Evolutionary conservation across 2,113 vertebrate genomes (phyloP).

Genomic region (Hydrochoerus hydrochaeris): DNA sequence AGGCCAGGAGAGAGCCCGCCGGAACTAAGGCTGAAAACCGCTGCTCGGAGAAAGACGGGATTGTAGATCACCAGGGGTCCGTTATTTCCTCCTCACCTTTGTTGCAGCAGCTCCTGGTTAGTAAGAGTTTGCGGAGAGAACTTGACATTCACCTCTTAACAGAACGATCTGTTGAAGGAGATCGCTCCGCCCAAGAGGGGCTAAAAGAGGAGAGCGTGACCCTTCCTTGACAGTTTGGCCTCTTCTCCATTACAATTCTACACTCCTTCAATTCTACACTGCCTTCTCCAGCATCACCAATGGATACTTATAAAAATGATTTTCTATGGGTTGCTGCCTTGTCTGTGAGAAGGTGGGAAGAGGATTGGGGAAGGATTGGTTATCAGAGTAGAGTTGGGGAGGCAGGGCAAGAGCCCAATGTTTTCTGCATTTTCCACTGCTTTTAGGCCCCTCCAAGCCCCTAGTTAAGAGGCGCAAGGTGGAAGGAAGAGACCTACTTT

Average conservation of each 20-base stretch:
- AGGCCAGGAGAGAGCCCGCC: neutral
- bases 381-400: neutral
- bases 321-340: neutral
- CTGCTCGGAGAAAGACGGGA: neutral
- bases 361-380: neutral
- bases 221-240: neutral
- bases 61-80: neutral
- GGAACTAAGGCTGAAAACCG: neutral
- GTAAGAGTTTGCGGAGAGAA: neutral
- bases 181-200: neutral
- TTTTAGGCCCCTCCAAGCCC: neutral
- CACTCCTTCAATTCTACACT: neutral
- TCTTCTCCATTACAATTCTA: neutral
- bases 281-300: conserved; percentile 31
- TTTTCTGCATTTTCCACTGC: neutral
- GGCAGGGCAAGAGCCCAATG: neutral
- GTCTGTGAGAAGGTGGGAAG: conserved; percentile 37
- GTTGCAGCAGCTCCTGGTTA: neutral
- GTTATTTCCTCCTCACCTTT: neutral
- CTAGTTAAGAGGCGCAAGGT: neutral
- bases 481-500: neutral
- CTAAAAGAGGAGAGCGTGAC: neutral
- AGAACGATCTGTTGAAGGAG: neutral
- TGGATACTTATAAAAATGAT: neutral
- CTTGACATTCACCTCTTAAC: neutral